Conservation (phyloP, 2,888 invertebrate genomes). For the Pyrocoelia pectoralis region DNA sequence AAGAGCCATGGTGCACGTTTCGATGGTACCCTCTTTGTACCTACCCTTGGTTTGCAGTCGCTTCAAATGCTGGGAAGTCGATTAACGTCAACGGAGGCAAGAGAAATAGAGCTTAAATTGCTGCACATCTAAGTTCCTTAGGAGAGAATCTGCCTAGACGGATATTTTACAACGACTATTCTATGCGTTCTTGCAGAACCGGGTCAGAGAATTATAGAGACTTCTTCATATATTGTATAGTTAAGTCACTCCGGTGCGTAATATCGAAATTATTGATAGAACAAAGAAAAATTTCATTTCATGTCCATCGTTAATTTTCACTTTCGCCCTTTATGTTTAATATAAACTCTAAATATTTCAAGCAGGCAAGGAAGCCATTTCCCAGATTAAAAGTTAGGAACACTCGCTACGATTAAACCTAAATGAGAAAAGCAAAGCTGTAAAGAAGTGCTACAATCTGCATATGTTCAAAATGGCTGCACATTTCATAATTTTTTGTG, state of each 20-base stretch:
- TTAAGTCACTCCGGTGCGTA: neutral
- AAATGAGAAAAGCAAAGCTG: slow-evolving; percentile 9
- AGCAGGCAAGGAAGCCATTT: slow-evolving; percentile 9
- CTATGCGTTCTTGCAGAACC: slow-evolving; percentile 38
- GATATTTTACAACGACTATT: slow-evolving; percentile 56
- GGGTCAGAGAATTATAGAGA: slow-evolving; percentile 50
- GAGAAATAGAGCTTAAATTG: slow-evolving; percentile 61
- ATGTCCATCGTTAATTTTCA: slow-evolving; percentile 11
- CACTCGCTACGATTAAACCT: slow-evolving; percentile 13
- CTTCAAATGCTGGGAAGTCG: slow-evolving; percentile 58
- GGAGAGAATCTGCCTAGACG: slow-evolving; percentile 53
- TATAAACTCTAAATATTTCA: slow-evolving; percentile 11
- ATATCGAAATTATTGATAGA: slow-evolving; percentile 7
- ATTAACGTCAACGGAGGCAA: slow-evolving; percentile 60
- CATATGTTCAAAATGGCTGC: slow-evolving; percentile 2
- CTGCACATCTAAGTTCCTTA: slow-evolving; percentile 58
- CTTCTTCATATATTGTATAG: slow-evolving; percentile 19
- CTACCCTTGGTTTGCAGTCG: slow-evolving; percentile 49
- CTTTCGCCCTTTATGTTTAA: slow-evolving; percentile 2
- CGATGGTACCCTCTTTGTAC: slow-evolving; percentile 41
- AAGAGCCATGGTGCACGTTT: slow-evolving; percentile 24
- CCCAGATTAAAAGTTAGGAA: slow-evolving; percentile 10
- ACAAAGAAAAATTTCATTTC: slow-evolving; percentile 2
- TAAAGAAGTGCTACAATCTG: slow-evolving; percentile 12
- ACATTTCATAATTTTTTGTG: slow-evolving; percentile 15